Conservation (phyloP, 1,140 invertebrate genomes). For the Sarcophaga peregrina region DNA sequence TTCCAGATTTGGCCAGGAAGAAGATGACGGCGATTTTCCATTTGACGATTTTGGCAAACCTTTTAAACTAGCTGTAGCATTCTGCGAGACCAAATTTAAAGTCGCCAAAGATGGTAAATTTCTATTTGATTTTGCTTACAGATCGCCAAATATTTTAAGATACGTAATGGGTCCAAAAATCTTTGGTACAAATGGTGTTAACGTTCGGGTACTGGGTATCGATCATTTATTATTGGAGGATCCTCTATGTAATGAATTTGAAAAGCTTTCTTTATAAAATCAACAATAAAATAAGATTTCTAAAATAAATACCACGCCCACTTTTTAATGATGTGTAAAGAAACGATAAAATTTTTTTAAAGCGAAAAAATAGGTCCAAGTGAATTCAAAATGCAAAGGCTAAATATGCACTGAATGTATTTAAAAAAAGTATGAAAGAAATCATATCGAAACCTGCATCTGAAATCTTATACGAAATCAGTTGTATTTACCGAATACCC, state of each 20-base stretch:
- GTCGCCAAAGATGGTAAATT: slow-evolving; percentile 38
- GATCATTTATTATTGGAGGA: neutral
- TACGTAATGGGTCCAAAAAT: neutral
- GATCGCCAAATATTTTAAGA: neutral
- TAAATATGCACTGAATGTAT: too few relatives aligned
- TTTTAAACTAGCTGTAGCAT: slow-evolving; percentile 22
- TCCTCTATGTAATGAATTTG: neutral
- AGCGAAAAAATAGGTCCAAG: too few relatives aligned
- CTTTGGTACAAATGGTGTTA: neutral
- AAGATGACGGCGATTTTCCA: slow-evolving; percentile 16
- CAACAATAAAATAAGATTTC: too few relatives aligned
- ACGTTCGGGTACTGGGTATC: neutral
- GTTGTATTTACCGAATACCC: too few relatives aligned
- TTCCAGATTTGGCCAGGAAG: neutral
- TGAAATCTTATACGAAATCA: too few relatives aligned
- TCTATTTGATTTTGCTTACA: neutral
- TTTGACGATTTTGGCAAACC: neutral
- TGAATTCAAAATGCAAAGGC: too few relatives aligned
- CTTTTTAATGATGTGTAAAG: too few relatives aligned
- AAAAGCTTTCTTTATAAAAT: neutral
- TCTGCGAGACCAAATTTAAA: neutral
- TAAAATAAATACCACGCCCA: too few relatives aligned
- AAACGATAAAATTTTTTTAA: too few relatives aligned
- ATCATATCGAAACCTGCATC: too few relatives aligned
- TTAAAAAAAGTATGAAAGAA: too few relatives aligned